A percentile compares a stretch with the other conserved stretches of the same genome.
Conservation (phyloP, 2,113 vertebrate genomes). For the Pan paniscus region DNA sequence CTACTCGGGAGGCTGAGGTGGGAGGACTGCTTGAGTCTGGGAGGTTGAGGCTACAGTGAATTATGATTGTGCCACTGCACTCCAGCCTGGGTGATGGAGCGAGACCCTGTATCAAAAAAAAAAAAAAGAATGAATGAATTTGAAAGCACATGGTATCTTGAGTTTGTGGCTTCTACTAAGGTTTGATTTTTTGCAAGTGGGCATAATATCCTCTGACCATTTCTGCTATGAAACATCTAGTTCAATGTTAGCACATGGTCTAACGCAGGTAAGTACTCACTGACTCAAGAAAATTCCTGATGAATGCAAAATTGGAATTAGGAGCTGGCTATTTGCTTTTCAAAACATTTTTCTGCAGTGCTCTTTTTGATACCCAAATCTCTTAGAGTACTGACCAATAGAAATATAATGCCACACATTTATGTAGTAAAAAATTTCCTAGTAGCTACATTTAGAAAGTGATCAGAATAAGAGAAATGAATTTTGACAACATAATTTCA, state of each 20-base stretch:
- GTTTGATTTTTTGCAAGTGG: background rate
- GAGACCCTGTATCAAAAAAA: too few species aligned
- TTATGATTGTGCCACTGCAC: too few species aligned
- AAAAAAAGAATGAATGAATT: background rate
- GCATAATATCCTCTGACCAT: background rate
- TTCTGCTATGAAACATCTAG: rapidly evolving
- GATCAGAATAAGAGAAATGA: background rate
- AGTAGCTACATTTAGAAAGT: slow-evolving; percentile 13
- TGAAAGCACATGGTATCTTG: background rate
- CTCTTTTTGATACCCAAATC: background rate
- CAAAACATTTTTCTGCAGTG: background rate
- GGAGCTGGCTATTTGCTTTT: background rate
- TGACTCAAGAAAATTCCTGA: background rate
- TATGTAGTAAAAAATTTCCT: background rate
- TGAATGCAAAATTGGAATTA: background rate
- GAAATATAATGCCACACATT: background rate
- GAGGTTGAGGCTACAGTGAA: too few species aligned
- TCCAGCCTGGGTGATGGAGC: too few species aligned
- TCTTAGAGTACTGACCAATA: background rate
- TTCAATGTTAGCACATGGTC: background rate
- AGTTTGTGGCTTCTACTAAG: background rate
- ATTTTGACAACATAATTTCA: slow-evolving; percentile 10
- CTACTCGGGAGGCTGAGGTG: too few species aligned
- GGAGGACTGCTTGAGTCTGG: too few species aligned
- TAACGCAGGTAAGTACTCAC: background rate